Conservation (phyloP, 2,797 vertebrate genomes). For the Lepus oiostolus region DNA sequence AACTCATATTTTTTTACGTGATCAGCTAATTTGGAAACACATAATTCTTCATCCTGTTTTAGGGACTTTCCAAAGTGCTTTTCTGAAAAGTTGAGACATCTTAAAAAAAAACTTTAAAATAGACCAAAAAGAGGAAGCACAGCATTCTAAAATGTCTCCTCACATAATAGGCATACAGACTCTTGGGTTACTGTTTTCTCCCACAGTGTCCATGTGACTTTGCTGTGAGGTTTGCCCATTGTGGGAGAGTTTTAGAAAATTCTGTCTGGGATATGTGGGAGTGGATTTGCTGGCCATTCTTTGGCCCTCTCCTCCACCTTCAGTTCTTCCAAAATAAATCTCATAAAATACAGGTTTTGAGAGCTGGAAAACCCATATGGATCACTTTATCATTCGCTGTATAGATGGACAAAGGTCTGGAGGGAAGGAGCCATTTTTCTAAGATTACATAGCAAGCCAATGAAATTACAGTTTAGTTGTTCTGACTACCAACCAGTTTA, state of each 20-base stretch:
- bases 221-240: not conserved
- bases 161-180: slow-evolving; percentile 4
- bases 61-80: slow-evolving; percentile 78
- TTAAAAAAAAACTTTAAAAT: not conserved
- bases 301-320: not conserved
- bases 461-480: slow-evolving; percentile 14
- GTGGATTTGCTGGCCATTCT: not conserved
- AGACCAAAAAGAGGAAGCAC: slow-evolving; percentile 56
- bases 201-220: not conserved
- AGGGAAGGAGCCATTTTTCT: not conserved
- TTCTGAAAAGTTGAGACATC: slow-evolving; percentile 68
- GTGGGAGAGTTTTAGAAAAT: slow-evolving; percentile 38
- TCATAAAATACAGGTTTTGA: slow-evolving; percentile 18
- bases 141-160: slow-evolving; percentile 49
- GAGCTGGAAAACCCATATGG: not conserved
- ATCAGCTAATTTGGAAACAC: slow-evolving; percentile 69
- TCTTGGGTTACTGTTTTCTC: not conserved
- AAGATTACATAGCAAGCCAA: slow-evolving; percentile 8
- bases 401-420: not conserved
- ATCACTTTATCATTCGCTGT: slow-evolving; percentile 19
- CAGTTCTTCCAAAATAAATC: not conserved
- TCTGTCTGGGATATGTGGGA: not conserved
- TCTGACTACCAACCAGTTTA: not conserved
- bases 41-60: slow-evolving; percentile 33
- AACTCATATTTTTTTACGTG: slow-evolving; percentile 40